These are phyloP conservation scores for Zaprionus lachaisei DNA, from an alignment of 1,140 invertebrate species.

Conservation along the genomic window DNA sequence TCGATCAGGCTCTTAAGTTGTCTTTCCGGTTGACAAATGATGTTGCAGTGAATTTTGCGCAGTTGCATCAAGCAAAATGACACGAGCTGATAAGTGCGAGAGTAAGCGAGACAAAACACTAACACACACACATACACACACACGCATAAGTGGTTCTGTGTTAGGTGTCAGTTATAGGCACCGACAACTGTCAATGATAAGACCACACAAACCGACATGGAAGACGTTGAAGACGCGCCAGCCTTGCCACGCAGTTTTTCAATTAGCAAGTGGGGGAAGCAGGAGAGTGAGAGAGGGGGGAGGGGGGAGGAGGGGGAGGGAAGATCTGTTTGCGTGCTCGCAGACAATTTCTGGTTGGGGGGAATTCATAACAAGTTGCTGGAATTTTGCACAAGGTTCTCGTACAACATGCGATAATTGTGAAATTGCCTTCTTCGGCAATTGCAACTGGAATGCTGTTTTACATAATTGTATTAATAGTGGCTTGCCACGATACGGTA, in stretches of 20 bases:
- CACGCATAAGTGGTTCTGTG: conserved; percentile 46
- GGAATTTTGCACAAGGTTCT: conserved; percentile 43
- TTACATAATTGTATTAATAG: conserved; percentile 58
- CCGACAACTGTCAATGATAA: conserved; percentile 64
- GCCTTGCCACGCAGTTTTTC: conserved; percentile 63
- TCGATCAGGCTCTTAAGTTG: conserved; percentile 32
- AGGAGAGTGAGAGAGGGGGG: not conserved
- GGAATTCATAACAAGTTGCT: conserved; percentile 45
- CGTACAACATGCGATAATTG: conserved; percentile 52
- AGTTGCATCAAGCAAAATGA: conserved; percentile 33
- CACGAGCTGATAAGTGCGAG: conserved; percentile 15
- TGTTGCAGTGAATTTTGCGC: conserved; percentile 39
- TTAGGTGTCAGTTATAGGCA: conserved; percentile 64
- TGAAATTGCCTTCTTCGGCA: conserved; percentile 48
- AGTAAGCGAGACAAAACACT: conserved; percentile 1
- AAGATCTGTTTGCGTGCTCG: conserved; percentile 37
- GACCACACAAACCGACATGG: conserved; percentile 47
- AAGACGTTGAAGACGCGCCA: conserved; percentile 1
- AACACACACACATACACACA: not conserved
- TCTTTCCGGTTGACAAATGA: conserved; percentile 41
- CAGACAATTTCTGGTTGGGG: conserved; percentile 39
- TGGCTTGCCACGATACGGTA: conserved; percentile 29
- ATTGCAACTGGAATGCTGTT: conserved; percentile 51
- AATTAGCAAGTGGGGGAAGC: conserved; percentile 45
- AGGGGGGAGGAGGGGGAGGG: not conserved